Evolutionary conservation across 2,113 vertebrate genomes (phyloP).

Genomic region (Pomatostomus ruficeps): DNA sequence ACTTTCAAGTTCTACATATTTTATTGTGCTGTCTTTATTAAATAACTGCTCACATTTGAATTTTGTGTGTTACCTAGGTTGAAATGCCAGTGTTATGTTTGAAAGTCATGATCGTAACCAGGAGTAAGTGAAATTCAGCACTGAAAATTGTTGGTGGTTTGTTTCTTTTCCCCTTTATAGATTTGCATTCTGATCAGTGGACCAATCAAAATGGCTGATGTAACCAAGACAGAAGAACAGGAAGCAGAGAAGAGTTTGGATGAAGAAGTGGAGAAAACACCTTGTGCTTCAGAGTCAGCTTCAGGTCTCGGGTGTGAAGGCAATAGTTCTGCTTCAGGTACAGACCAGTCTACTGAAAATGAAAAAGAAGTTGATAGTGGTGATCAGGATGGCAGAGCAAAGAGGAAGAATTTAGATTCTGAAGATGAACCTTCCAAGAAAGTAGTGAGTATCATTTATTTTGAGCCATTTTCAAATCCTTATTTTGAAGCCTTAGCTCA

Average conservation of each 20-base stretch:
- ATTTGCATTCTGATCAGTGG: not conserved
- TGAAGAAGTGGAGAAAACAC: constrained; percentile 31
- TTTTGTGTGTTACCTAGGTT: not conserved
- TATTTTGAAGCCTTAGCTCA: not conserved
- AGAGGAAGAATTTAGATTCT: constrained; percentile 22
- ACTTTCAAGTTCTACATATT: not conserved
- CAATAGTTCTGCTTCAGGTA: not conserved
- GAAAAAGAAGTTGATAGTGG: not conserved
- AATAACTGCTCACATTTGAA: not conserved
- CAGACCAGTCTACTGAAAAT: not conserved
- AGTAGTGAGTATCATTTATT: constrained; percentile 42
- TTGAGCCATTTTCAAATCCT: not conserved
- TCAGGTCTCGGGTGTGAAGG: not conserved
- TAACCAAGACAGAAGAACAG: constrained; percentile 31
- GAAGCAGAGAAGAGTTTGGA: constrained; percentile 24
- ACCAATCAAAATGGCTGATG: constrained; percentile 59
- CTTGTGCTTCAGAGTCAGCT: not conserved
- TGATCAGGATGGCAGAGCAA: not conserved
- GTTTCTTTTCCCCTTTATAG: not conserved
- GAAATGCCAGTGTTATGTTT: not conserved
- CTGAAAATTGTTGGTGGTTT: not conserved
- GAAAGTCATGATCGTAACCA: rapidly evolving
- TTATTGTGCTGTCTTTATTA: not conserved
- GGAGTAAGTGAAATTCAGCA: not conserved
- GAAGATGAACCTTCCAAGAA: constrained; percentile 45